These are phyloP conservation scores for Entomobrya multifasciata DNA, from an alignment of 2,888 invertebrate species.

Conservation along the genomic window DNA sequence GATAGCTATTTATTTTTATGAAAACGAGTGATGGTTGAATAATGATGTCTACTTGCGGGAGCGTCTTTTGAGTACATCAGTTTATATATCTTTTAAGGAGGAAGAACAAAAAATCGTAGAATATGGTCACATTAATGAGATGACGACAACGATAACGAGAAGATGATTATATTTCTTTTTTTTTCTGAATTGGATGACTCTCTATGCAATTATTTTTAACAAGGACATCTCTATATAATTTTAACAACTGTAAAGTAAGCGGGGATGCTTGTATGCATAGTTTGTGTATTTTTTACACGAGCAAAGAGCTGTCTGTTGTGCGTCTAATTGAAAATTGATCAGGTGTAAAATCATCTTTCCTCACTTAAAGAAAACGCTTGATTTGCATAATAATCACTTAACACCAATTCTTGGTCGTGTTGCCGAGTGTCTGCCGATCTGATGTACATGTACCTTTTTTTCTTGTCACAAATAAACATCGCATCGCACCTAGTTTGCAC, in stretches of 20 bases:
- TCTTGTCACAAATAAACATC: too few species aligned
- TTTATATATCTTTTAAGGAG: not conserved
- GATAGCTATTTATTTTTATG: not conserved
- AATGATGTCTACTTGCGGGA: not conserved
- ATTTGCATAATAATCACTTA: constrained; percentile 53
- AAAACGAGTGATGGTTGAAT: not conserved
- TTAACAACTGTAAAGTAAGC: too few species aligned
- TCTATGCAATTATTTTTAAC: constrained; percentile 35
- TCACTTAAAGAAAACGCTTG: constrained; percentile 14
- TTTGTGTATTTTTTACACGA: not conserved
- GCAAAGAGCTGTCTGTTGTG: not conserved
- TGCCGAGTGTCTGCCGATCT: constrained; percentile 19
- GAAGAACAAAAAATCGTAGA: not conserved
- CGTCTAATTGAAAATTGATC: constrained; percentile 68
- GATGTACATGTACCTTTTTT: not conserved
- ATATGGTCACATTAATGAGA: constrained; percentile 26
- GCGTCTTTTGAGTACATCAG: not conserved
- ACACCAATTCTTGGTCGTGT: constrained; percentile 28
- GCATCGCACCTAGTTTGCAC: too few species aligned
- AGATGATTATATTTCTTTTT: not conserved
- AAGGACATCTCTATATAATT: constrained; percentile 46
- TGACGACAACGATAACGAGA: constrained; percentile 32
- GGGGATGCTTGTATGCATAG: not conserved
- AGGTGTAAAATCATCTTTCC: constrained; percentile 54
- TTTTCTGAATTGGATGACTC: not conserved